Evolutionary conservation across 1,140 invertebrate genomes (phyloP).

Genomic region (Battus philenor): DNA sequence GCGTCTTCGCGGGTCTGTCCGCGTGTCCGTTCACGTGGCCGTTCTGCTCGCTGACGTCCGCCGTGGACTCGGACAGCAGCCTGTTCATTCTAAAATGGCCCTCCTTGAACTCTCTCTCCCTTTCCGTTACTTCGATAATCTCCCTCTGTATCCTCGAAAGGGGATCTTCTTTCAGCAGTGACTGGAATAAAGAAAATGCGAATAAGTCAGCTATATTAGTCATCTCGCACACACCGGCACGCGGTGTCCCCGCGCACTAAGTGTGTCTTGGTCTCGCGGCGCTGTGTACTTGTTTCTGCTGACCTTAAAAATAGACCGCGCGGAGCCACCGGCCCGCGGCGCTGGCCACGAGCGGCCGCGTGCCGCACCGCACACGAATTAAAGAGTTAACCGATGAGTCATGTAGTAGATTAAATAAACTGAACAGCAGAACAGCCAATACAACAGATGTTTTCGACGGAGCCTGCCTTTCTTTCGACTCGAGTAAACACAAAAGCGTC

Average conservation of each 20-base stretch:
- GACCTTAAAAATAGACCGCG: conserved; percentile 15
- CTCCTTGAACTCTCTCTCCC: conserved; percentile 81
- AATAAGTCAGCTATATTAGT: not conserved
- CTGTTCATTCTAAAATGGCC: conserved; percentile 73
- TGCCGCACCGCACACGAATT: too few species aligned
- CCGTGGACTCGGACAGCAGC: conserved; percentile 65
- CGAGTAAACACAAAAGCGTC: too few species aligned
- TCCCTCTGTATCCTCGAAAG: conserved; percentile 81
- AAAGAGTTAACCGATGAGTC: not conserved
- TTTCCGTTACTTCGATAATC: conserved; percentile 82
- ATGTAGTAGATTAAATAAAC: not conserved
- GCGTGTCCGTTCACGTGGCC: conserved; percentile 55
- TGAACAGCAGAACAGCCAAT: too few species aligned
- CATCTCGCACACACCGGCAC: not conserved
- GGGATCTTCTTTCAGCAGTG: conserved; percentile 76
- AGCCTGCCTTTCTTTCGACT: conserved; percentile 9
- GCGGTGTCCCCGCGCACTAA: conserved; percentile 2
- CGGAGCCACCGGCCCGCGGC: conserved; percentile 7
- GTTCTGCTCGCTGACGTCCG: conserved; percentile 59
- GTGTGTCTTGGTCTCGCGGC: conserved; percentile 10
- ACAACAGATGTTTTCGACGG: conserved; percentile 11
- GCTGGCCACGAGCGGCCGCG: too few species aligned
- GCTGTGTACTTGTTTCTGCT: conserved; percentile 13
- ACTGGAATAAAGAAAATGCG: conserved; percentile 56
- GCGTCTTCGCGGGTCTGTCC: conserved; percentile 64